Percentiles rank a stretch among this genome's conserved stretches.
Conservation (phyloP, 2,113 vertebrate species). For the Xyrauchen texanus region DNA sequence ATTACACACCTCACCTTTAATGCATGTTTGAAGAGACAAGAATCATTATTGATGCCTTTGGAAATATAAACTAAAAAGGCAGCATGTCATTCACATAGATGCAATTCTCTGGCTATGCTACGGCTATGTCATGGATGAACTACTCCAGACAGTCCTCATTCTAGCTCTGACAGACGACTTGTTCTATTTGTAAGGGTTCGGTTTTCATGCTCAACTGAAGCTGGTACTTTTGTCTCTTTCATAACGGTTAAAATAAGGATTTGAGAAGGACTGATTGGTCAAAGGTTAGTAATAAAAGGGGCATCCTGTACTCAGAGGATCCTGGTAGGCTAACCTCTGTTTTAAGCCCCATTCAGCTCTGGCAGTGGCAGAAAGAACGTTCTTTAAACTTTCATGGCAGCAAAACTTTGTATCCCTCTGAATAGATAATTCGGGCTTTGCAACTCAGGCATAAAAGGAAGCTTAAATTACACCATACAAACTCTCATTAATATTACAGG, state of each 20-base stretch:
- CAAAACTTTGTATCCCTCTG: slow-evolving; percentile 61
- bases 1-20: too few species aligned
- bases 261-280: slow-evolving; percentile 30
- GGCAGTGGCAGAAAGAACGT: slow-evolving; percentile 32
- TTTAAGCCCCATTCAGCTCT: slow-evolving; percentile 29
- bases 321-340: slow-evolving; percentile 16
- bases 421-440: slow-evolving; percentile 59
- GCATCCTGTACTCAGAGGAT: slow-evolving; percentile 27
- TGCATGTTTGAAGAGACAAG: too few species aligned
- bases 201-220: slow-evolving; percentile 24
- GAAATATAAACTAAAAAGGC: too few species aligned
- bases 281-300: slow-evolving; percentile 27
- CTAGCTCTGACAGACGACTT: slow-evolving; percentile 54
- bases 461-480: slow-evolving; percentile 70
- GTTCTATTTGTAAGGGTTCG: slow-evolving; percentile 21
- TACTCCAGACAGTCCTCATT: slow-evolving; percentile 61
- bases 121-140: slow-evolving; percentile 66
- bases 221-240: slow-evolving; percentile 28
- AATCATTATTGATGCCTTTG: too few species aligned
- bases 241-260: slow-evolving; percentile 17
- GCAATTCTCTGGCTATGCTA: too few species aligned
- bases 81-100: too few species aligned
- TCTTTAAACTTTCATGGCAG: slow-evolving; percentile 54
- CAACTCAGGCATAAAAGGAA: slow-evolving; percentile 67
- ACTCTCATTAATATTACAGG: slow-evolving; percentile 76